phyloP scores from a whole-genome alignment of 2,113 vertebrate species.

The Brienomyrus longianalis region DNA sequence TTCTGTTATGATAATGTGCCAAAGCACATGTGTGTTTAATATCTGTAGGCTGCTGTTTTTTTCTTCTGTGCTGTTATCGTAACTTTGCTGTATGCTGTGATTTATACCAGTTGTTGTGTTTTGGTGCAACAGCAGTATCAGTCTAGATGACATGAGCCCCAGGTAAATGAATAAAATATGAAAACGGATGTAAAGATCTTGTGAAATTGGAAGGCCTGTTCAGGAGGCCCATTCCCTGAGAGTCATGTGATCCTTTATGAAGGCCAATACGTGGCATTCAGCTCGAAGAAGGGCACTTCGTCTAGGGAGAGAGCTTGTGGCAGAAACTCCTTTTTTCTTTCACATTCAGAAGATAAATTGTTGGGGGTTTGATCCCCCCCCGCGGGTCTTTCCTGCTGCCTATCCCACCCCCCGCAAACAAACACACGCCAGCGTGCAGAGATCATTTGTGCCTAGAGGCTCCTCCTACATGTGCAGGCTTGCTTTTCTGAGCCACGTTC shows the following conservation, averaged over 20 bases:
- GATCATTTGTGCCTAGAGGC: conserved; percentile 15
- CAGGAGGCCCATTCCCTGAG: background rate
- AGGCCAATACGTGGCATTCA: background rate
- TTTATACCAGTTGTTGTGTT: background rate
- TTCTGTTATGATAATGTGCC: background rate
- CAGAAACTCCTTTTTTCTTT: background rate
- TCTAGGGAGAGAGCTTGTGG: background rate
- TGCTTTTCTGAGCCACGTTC: background rate
- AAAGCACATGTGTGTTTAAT: background rate
- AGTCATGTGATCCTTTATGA: background rate
- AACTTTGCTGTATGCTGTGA: background rate
- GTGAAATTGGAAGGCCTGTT: background rate
- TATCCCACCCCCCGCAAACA: background rate
- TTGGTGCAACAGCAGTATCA: background rate
- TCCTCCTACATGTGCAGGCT: background rate
- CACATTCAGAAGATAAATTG: conserved; percentile 4
- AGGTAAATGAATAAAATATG: conserved; percentile 1
- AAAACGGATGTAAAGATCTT: background rate
- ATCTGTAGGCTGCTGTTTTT: background rate
- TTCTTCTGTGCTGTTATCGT: background rate
- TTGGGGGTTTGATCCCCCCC: conserved; percentile 10
- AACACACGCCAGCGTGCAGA: background rate
- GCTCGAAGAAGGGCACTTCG: background rate
- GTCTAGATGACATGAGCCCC: background rate
- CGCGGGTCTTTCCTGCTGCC: background rate